Evolutionary conservation across 2,113 vertebrate species (phyloP).

Genomic region (Phalacrocorax pelagicus): DNA sequence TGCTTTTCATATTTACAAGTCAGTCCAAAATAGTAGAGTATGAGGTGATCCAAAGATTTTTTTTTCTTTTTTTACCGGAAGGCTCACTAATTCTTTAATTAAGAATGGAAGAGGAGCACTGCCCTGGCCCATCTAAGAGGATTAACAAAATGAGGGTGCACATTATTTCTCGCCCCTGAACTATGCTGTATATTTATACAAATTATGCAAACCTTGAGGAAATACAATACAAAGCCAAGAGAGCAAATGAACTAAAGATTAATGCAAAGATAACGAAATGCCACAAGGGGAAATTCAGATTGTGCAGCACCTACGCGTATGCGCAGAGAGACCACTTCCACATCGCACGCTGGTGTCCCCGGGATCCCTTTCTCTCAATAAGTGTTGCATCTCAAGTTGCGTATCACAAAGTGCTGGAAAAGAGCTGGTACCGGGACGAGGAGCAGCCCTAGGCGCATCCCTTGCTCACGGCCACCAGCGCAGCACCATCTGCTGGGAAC

Average conservation of each 20-base stretch:
- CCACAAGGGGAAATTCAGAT: not conserved
- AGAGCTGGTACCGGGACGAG: not conserved
- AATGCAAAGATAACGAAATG: not conserved
- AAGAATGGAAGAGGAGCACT: not conserved
- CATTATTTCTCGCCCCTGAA: not conserved
- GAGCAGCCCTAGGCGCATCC: not conserved
- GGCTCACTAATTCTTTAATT: not conserved
- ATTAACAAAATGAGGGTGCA: not conserved
- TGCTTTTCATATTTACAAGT: not conserved
- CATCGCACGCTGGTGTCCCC: accelerated
- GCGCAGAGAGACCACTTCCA: not conserved
- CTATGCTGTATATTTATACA: not conserved
- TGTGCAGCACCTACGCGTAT: not conserved
- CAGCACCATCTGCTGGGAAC: conserved; percentile 68
- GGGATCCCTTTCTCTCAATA: not conserved
- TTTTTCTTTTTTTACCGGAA: not conserved
- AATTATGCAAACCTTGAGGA: not conserved
- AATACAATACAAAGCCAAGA: not conserved
- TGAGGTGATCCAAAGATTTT: not conserved
- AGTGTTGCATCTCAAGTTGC: not conserved
- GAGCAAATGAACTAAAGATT: not conserved
- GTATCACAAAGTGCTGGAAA: not conserved
- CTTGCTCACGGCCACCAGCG: not conserved
- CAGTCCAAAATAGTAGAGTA: not conserved
- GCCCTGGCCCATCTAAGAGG: not conserved